A percentile compares a stretch with the other conserved stretches of the same genome.
Conservation (phyloP, 2,113 vertebrate genomes). For the Phainopepla nitens region DNA sequence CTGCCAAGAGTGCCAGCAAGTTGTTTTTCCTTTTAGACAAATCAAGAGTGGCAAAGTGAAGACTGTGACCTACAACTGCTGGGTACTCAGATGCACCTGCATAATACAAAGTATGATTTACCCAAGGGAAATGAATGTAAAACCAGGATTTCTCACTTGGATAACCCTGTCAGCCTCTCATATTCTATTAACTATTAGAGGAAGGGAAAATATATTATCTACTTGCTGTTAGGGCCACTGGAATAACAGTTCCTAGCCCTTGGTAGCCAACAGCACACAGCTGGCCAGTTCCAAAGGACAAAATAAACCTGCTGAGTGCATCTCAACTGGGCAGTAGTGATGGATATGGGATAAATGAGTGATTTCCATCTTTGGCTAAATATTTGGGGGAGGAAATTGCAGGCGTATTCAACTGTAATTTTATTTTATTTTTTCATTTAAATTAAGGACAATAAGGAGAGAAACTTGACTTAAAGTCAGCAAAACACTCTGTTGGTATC, state of each 20-base stretch:
- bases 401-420: neutral
- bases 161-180: neutral
- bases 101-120: neutral
- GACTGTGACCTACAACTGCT: neutral
- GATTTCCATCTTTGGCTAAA: neutral
- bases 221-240: neutral
- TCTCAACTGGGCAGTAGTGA: neutral
- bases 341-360: neutral
- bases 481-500: neutral
- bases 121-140: neutral
- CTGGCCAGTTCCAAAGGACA: neutral
- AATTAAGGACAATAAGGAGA: neutral
- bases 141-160: neutral
- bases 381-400: accelerated
- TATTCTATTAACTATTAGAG: neutral
- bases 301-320: neutral
- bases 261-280: neutral
- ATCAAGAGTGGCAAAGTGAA: neutral
- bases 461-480: neutral
- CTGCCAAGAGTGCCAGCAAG: neutral
- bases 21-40: neutral
- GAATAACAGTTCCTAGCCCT: neutral
- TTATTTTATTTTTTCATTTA: neutral
- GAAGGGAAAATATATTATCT: neutral
- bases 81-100: neutral